Base-by-base conservation (phyloP, 2,888 invertebrate genomes). In the Ornithoptera priamus region DNA sequence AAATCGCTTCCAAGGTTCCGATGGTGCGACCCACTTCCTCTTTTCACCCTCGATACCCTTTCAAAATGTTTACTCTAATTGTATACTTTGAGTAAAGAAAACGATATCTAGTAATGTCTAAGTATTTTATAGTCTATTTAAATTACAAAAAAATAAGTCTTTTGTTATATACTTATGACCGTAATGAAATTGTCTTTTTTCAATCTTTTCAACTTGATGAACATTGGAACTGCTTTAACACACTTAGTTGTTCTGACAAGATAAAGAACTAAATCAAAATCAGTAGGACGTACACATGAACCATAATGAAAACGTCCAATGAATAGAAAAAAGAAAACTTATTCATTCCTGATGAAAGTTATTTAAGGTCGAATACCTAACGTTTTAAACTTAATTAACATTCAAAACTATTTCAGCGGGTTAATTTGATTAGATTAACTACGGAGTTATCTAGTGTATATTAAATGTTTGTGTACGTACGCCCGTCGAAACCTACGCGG, bases 361-460 rank as follows among this genome's bases (percentile, higher is more conserved):
- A 65, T 24, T 2, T 69, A 58, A 65, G 50, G 57, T 57, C 62
- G 62, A 65, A 65, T 65, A 65, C 69, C 62, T 65, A 20, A 46
- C 50, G 24, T 62, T 42, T 50, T 62, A 66, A 66, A 59, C 50
- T 69, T 62, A 36, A 70, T 70, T 70, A 70, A 59, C 62, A 69
- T 58, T 50, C 53, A 57, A 70, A 70, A 70, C 69, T 66, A 70
- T 70, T 63, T 58, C 20, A 58, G 53, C 62, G 20, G 36, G 56
- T 62, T 62, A 64, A 67, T 70, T 64, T 46, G 42, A 64, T 67
- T 70, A 56, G 17, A 53, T 59, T 56, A 59, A 63, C n/a, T 62
- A 59, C 63, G 63, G 63, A 12, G 59, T 63, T 58, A 46, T 50
- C n/a, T 59, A 15, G 50, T 53, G 62, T 50, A 65, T 64, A 69